Evolutionary conservation across 53 echinoderm and acorn worm species (phyloP).

Genomic region (Arbacia lixula): DNA sequence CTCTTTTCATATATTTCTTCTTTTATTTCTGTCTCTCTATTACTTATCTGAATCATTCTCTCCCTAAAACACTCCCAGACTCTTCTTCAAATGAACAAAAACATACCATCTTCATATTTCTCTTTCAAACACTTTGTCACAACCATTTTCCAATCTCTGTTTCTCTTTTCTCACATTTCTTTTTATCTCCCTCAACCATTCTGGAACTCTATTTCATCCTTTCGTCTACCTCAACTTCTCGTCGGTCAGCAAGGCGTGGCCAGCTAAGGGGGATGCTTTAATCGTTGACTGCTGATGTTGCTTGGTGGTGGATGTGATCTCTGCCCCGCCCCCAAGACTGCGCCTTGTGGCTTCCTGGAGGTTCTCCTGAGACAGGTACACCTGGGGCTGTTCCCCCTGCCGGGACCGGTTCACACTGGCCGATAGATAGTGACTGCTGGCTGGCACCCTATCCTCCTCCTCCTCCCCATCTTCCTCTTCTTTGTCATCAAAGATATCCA

Average conservation of each 20-base stretch:
- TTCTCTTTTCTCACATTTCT: too few species aligned
- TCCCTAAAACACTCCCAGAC: too few species aligned
- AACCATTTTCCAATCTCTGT: too few species aligned
- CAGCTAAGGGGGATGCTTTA: constrained; percentile 32
- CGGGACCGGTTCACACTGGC: constrained; percentile 4
- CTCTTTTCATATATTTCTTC: too few species aligned
- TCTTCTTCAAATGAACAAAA: too few species aligned
- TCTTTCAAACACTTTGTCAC: too few species aligned
- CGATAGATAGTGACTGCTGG: constrained; percentile 32
- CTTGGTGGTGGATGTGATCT: too few species aligned
- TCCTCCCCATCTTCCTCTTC: constrained; percentile 72
- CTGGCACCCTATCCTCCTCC: background rate
- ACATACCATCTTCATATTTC: too few species aligned
- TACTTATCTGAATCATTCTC: too few species aligned
- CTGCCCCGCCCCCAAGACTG: constrained; percentile 19
- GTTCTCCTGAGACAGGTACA: constrained; percentile 90
- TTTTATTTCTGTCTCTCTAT: too few species aligned
- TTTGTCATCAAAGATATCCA: constrained; percentile 96
- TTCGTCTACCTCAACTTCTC: constrained; percentile 89
- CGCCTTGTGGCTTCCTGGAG: constrained; percentile 66
- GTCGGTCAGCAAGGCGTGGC: constrained; percentile 86
- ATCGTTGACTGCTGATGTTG: constrained; percentile 10
- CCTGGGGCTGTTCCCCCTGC: constrained; percentile 20
- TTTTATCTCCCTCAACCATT: too few species aligned
- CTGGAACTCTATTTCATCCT: too few species aligned